Evolutionary conservation across 64 coral and sea anemone genomes (phyloP).

Genomic region (Stichodactyla helianthus): DNA sequence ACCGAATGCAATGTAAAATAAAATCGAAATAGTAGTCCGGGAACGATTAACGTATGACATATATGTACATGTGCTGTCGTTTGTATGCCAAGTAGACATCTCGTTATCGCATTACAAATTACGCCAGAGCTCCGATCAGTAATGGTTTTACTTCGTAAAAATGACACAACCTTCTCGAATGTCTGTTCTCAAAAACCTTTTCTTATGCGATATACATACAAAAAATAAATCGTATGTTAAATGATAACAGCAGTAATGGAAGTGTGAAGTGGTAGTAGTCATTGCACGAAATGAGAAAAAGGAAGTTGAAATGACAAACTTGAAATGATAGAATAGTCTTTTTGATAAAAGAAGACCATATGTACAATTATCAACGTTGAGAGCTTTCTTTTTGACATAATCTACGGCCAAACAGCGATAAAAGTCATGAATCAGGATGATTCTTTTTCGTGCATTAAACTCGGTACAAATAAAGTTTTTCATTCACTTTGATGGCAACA

Average conservation of each 20-base stretch:
- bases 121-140: not conserved
- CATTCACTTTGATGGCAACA: conserved; percentile 1
- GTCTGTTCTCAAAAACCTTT: not conserved
- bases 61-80: not conserved
- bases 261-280: not conserved
- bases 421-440: not conserved
- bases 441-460: not conserved
- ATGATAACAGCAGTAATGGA: conserved; percentile 6
- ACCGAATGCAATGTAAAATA: not conserved
- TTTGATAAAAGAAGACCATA: not conserved
- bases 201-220: not conserved
- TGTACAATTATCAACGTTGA: not conserved
- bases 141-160: not conserved
- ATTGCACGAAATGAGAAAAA: not conserved
- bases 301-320: not conserved
- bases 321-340: not conserved
- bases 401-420: not conserved
- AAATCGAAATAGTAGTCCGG: not conserved
- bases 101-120: conserved; percentile 15
- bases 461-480: not conserved
- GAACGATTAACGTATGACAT: not conserved
- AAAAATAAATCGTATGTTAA: not conserved
- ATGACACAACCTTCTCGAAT: not conserved
- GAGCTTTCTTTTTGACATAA: not conserved
- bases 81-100: not conserved